Evolutionary conservation across 2,113 vertebrate species (phyloP).

Genomic region (Pomatorhinus ruficollis): DNA sequence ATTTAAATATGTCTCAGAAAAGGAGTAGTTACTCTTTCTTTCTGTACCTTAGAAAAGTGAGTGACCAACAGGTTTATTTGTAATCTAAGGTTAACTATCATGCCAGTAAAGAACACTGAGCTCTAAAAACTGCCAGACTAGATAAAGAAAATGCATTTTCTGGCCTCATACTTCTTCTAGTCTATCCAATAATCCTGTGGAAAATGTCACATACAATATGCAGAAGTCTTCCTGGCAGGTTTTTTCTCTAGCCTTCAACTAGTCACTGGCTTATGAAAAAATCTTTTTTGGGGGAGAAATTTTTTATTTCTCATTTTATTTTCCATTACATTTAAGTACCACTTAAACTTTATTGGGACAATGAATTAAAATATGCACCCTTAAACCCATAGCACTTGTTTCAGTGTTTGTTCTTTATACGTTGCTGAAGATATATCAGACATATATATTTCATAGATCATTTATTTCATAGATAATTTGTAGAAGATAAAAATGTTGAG

Average conservation of each 20-base stretch:
- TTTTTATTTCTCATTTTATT: background rate
- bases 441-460: background rate
- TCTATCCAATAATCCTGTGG: background rate
- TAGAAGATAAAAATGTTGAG: background rate
- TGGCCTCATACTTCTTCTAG: background rate
- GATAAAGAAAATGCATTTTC: background rate
- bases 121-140: background rate
- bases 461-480: background rate
- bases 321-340: background rate
- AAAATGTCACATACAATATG: background rate
- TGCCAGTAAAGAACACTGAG: background rate
- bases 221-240: background rate
- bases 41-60: background rate
- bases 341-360: background rate
- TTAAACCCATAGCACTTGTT: background rate
- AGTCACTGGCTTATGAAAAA: background rate
- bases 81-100: background rate
- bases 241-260: background rate
- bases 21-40: background rate
- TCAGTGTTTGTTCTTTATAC: background rate
- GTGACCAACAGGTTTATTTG: background rate
- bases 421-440: background rate
- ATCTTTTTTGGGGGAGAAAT: rapidly evolving
- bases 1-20: background rate
- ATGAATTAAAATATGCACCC: background rate